phyloP scores from a whole-genome alignment of 1,140 invertebrate species.

The Drosophila auraria region DNA sequence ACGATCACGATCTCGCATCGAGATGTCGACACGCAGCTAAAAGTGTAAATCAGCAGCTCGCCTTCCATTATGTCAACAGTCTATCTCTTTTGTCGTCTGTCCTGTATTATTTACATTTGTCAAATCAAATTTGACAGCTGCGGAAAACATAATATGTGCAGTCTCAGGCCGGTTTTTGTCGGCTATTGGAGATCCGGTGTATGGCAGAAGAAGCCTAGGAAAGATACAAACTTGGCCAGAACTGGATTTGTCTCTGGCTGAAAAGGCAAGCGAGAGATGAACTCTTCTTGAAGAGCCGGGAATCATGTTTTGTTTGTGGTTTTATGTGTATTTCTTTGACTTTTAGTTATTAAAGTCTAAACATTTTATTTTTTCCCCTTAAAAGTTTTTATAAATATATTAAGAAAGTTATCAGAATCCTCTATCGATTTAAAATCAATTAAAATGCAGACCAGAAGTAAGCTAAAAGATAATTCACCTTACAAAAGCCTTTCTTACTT shows the following conservation, averaged over 20 bases:
- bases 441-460: not conserved
- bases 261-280: not conserved
- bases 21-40: conserved; percentile 44
- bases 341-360: not conserved
- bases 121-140: conserved; percentile 83
- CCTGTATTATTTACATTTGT: conserved; percentile 81
- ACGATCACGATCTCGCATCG: conserved; percentile 15
- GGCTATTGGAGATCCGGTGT: too few species aligned
- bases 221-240: conserved; percentile 26
- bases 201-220: conserved; percentile 7
- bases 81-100: conserved; percentile 10
- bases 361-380: not conserved
- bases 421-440: not conserved
- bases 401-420: rapidly evolving
- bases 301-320: not conserved
- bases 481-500: not conserved
- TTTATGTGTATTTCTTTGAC: not conserved
- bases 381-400: not conserved
- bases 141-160: conserved; percentile 73
- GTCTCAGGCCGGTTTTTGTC: conserved; percentile 14
- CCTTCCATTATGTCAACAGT: conserved; percentile 47
- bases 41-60: conserved; percentile 55
- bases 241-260: conserved; percentile 20
- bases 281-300: not conserved
- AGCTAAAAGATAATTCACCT: not conserved